Conservation (phyloP, 2,797 vertebrate genomes). For the Simalia tracyae region DNA sequence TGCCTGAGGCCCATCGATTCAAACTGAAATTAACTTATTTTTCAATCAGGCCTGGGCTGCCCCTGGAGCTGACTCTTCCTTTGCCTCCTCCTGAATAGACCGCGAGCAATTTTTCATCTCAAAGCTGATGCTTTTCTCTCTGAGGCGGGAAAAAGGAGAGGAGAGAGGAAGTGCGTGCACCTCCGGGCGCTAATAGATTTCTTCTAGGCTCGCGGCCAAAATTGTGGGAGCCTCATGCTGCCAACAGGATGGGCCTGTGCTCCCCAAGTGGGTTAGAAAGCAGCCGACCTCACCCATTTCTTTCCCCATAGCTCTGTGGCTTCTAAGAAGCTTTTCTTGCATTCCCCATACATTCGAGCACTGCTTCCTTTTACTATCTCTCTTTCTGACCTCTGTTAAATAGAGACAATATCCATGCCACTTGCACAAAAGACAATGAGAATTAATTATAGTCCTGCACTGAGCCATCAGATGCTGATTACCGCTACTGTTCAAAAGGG, state of each 20-base stretch:
- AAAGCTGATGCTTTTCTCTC: constrained; percentile 76
- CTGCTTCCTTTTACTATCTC: rapidly evolving
- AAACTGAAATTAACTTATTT: constrained; percentile 99
- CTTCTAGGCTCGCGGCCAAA: background rate
- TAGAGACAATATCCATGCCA: constrained; percentile 42
- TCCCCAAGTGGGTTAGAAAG: constrained; percentile 60
- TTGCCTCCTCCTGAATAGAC: constrained; percentile 85
- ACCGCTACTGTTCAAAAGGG: background rate
- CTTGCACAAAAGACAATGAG: constrained; percentile 10
- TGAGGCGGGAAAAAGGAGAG: constrained; percentile 50
- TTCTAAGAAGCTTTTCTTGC: background rate
- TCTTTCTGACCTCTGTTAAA: constrained; percentile 46
- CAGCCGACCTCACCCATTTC: background rate
- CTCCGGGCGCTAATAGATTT: constrained; percentile 63
- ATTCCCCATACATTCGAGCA: background rate
- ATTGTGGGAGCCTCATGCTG: constrained; percentile 43
- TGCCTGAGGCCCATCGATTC: constrained; percentile 99
- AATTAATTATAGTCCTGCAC: constrained; percentile 61
- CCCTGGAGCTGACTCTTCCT: constrained; percentile 90
- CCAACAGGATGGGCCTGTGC: constrained; percentile 54
- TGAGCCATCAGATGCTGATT: constrained; percentile 20
- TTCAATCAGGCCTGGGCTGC: constrained; percentile 97
- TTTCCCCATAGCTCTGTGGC: background rate
- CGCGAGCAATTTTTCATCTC: constrained; percentile 90
- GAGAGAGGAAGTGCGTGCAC: background rate